Base-by-base conservation (phyloP, 1,140 invertebrate species). In the Ceratina japonica region DNA sequence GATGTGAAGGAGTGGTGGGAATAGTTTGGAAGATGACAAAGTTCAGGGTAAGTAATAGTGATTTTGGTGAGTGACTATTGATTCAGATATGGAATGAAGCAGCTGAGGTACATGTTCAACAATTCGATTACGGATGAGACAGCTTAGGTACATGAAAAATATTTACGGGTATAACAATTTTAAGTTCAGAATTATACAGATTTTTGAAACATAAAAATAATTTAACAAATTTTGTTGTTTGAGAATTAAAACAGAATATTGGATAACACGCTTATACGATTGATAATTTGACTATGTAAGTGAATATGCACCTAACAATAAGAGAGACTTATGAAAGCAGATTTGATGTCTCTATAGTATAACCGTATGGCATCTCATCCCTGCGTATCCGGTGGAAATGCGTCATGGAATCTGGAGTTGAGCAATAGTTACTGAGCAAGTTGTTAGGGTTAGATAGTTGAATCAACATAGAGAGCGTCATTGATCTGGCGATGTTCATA, bases 371-470 rank as follows among this genome's bases (percentile, higher is more conserved):
- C 51, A 72, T 72, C 69, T 78, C 75, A 54, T 78, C 68, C 56
- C 69, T 44, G 24, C 51, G 4, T 18, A 56, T 78, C 51, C 59
- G 59, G 27, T 27, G 59, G 68, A 78, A 78, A 78, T 56, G 59
- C 69, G 2, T 13, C 20, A 56, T 78, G 69, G 75, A 78, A 78
- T 78, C 69, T 78, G 59, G 59, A 78, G 75, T 72, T 72, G 68
- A 64, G 75, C 69, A 72, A 72, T 78, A 78, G 75, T 72, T 78
- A 63, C 69, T 54, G 31, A 72, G 49, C 69, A 64, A 78, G 75
- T 78, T 72, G 75, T 78, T 78, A 72, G 69, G 75, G 75, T 63
- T 78, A 72, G 75, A 72, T 72, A 72, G 75, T 64, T 72, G 59
- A 78, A 78, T 78, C 75, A 78, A 78, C 75, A 64, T 63, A 64